Evolutionary conservation across 2,113 vertebrate genomes (phyloP).

Genomic region (Oxygymnocypris stewartii): DNA sequence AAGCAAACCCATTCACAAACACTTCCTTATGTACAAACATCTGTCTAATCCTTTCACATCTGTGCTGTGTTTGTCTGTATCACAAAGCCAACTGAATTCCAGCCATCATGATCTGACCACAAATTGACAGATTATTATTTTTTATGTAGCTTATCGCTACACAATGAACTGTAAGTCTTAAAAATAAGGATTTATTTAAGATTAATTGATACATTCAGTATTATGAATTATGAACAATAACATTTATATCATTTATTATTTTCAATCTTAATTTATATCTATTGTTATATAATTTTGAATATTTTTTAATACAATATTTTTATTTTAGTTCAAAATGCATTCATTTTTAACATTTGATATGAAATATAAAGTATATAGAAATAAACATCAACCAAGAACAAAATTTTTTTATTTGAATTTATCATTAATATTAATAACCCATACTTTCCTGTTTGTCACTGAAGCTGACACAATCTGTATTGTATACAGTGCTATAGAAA

Average conservation of each 20-base stretch:
- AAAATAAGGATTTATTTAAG: not conserved
- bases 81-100: not conserved
- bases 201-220: not conserved
- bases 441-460: too few species aligned
- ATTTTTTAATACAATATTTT: not conserved
- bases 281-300: too few species aligned
- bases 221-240: not conserved
- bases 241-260: not conserved
- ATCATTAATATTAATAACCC: too few species aligned
- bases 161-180: not conserved
- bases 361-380: not conserved
- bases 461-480: too few species aligned
- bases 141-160: not conserved
- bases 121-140: not conserved
- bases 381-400: not conserved
- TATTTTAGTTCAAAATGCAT: not conserved
- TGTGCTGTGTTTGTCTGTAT: not conserved
- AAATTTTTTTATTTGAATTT: too few species aligned
- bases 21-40: not conserved
- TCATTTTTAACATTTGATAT: not conserved
- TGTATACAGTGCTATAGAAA: too few species aligned
- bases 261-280: too few species aligned
- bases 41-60: constrained; percentile 15
- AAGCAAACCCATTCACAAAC: not conserved
- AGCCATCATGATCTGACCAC: not conserved